Percentiles rank a stretch among this genome's conserved stretches.
phyloP scores from a whole-genome alignment of 1,140 invertebrate species.

The Drosophila quadrilineata region DNA sequence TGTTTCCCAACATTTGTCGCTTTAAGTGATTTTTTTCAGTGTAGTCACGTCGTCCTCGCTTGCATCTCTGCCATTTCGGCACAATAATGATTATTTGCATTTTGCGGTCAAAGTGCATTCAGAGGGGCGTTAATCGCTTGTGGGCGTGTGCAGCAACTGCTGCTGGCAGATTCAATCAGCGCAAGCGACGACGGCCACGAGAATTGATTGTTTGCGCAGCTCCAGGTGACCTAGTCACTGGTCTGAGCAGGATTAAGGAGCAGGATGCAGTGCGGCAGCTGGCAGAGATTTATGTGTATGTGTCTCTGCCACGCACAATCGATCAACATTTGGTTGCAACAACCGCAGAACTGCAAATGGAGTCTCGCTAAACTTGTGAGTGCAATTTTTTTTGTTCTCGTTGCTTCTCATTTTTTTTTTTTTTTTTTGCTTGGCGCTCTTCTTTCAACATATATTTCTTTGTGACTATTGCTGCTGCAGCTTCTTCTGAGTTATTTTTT shows the following conservation, averaged over 20 bases:
- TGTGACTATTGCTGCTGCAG: too few species aligned
- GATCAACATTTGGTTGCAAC: constrained; percentile 27
- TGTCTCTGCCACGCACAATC: constrained; percentile 41
- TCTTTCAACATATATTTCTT: neutral
- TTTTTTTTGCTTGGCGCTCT: neutral
- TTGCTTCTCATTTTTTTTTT: constrained; percentile 11
- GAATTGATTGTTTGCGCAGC: constrained; percentile 29
- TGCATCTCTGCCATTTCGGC: constrained; percentile 21
- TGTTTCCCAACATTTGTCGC: too few species aligned
- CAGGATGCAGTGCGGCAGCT: neutral
- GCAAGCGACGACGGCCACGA: neutral
- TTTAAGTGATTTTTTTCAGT: constrained; percentile 15
- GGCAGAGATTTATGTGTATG: constrained; percentile 33
- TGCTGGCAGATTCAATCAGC: constrained; percentile 22
- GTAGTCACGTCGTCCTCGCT: constrained; percentile 26
- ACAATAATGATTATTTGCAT: constrained; percentile 51
- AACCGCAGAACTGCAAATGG: constrained; percentile 42
- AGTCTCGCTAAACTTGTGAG: constrained; percentile 12
- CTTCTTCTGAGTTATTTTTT: neutral
- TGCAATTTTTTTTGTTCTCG: constrained; percentile 20
- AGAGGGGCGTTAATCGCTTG: constrained; percentile 29
- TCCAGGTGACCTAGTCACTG: constrained; percentile 30
- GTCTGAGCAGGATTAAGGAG: neutral
- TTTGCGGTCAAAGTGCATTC: constrained; percentile 55
- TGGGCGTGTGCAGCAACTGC: constrained; percentile 33